phyloP scores from a whole-genome alignment of 2,797 vertebrate genomes.

The Megalops cyprinoides region DNA sequence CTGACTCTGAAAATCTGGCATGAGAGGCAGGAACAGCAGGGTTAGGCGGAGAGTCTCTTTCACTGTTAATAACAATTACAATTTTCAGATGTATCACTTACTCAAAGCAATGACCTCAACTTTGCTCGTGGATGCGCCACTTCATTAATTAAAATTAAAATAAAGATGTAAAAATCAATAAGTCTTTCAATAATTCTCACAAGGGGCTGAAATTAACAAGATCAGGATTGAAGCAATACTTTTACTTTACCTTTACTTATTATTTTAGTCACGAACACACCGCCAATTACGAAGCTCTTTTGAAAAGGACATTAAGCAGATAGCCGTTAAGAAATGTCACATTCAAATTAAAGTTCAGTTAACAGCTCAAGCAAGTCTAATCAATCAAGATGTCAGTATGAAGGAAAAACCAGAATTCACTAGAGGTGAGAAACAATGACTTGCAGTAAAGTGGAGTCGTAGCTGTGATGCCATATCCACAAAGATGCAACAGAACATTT shows the following conservation, averaged over 20 bases:
- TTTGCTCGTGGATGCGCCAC: neutral
- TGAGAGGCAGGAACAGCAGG: too few relatives aligned
- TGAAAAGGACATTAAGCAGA: neutral
- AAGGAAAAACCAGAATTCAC: neutral
- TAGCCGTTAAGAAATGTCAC: neutral
- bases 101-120: neutral
- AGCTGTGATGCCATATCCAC: too few relatives aligned
- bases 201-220: too few relatives aligned
- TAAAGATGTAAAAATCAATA: neutral
- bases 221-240: neutral
- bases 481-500: too few relatives aligned
- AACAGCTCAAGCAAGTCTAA: neutral
- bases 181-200: too few relatives aligned
- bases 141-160: neutral
- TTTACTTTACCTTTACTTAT: neutral
- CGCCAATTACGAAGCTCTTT: neutral
- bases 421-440: neutral
- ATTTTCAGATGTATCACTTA: too few relatives aligned
- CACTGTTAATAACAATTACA: neutral
- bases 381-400: slow-evolving; percentile 1
- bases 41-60: too few relatives aligned
- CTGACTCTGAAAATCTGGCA: neutral
- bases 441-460: too few relatives aligned
- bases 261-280: neutral
- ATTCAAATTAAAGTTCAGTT: neutral